These are phyloP conservation scores for Halcyon malimbica DNA, from an alignment of 2,113 vertebrate species.

Conservation along the genomic window DNA sequence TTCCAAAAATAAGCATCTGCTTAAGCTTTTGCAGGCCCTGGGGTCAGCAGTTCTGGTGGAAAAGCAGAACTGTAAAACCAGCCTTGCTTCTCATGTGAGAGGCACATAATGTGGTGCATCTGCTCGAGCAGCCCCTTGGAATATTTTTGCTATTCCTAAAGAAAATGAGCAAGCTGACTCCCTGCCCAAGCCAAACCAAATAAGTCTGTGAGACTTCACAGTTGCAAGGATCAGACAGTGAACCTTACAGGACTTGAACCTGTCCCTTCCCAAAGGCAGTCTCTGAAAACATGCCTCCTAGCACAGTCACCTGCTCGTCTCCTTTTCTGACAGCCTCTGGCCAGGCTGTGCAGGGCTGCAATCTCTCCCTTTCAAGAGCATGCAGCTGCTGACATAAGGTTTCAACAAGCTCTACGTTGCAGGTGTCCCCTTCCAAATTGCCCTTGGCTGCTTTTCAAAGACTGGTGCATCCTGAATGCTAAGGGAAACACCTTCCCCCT, in stretches of 20 bases:
- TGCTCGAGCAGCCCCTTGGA: background rate
- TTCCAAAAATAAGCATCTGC: background rate
- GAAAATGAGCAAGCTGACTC: background rate
- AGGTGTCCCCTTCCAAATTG: fast-evolving
- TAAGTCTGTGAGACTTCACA: background rate
- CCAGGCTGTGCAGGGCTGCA: background rate
- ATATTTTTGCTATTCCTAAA: background rate
- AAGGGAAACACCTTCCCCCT: background rate
- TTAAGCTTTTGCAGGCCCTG: background rate
- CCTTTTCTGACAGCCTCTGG: background rate
- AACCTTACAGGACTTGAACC: background rate
- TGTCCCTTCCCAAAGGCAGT: background rate
- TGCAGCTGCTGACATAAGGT: background rate
- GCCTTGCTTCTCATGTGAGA: background rate
- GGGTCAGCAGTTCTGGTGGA: background rate
- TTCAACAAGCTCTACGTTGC: background rate
- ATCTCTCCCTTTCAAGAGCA: background rate
- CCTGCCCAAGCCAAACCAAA: background rate
- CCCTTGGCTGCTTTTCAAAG: background rate
- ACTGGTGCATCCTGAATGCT: background rate
- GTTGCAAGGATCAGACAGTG: background rate
- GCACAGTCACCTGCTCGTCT: background rate
- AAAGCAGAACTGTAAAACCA: background rate
- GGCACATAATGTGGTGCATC: background rate
- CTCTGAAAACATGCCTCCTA: background rate